Percentiles rank a stretch among this genome's conserved stretches.
These are phyloP conservation scores for Sinotaia quadrata DNA, from an alignment of 2,888 invertebrate species.

Conservation along the genomic window DNA sequence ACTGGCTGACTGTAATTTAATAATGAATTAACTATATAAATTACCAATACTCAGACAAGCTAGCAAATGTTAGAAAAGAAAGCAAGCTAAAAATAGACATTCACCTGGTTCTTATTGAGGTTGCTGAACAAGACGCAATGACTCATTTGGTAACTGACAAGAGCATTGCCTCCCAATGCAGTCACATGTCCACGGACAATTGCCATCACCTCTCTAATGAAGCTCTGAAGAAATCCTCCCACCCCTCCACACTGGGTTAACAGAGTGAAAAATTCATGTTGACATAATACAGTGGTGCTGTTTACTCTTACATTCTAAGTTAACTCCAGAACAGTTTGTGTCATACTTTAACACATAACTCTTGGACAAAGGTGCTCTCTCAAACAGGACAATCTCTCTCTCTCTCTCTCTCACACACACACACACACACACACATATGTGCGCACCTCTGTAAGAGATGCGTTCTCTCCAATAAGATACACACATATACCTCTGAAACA, in stretches of 20 bases:
- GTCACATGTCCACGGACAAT: constrained; percentile 94
- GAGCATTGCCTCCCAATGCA: constrained; percentile 93
- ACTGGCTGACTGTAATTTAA: too few species aligned
- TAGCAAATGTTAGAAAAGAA: too few species aligned
- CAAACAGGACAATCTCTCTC: too few species aligned
- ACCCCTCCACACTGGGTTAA: constrained; percentile 88
- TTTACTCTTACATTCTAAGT: background rate
- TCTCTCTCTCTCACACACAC: background rate
- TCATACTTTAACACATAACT: background rate
- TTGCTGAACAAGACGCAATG: constrained; percentile 92
- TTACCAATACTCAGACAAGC: too few species aligned
- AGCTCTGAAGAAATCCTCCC: constrained; percentile 94
- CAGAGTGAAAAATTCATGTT: too few species aligned
- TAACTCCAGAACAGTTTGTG: background rate
- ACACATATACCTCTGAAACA: too few species aligned
- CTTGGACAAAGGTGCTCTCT: background rate
- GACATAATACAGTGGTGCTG: too few species aligned
- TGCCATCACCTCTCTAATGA: constrained; percentile 92
- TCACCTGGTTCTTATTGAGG: constrained; percentile 98
- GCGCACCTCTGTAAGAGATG: too few species aligned
- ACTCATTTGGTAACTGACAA: constrained; percentile 93
- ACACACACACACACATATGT: background rate
- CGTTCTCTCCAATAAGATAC: too few species aligned
- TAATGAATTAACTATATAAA: too few species aligned
- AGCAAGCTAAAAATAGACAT: too few species aligned